A percentile compares a stretch with the other conserved stretches of the same genome.
Evolutionary conservation across 2,113 vertebrate genomes (phyloP).

Genomic region (Polyodon spathula): DNA sequence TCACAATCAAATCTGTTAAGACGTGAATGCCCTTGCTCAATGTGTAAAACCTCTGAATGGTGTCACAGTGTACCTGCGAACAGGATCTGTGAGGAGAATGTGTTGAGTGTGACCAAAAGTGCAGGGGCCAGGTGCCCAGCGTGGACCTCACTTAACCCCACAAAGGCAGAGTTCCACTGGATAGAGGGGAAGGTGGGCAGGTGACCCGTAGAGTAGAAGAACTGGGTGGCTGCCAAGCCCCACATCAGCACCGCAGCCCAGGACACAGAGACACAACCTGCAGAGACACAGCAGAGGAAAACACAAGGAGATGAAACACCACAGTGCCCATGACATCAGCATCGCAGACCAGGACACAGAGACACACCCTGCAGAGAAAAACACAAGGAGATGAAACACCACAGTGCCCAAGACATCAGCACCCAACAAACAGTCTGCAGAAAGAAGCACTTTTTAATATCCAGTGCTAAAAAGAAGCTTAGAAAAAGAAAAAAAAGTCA

Average conservation of each 20-base stretch:
- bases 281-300: neutral
- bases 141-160: slow-evolving; percentile 84
- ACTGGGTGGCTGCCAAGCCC: slow-evolving; percentile 81
- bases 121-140: slow-evolving; percentile 68
- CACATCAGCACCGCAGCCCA: slow-evolving; percentile 81
- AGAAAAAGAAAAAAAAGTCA: too few relatives aligned
- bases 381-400: neutral
- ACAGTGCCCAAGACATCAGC: too few relatives aligned
- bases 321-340: too few relatives aligned
- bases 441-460: too few relatives aligned
- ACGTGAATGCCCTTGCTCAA: too few relatives aligned
- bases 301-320: neutral
- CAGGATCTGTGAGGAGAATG: slow-evolving; percentile 85
- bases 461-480: too few relatives aligned
- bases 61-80: slow-evolving; percentile 97
- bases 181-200: slow-evolving; percentile 89
- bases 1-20: too few relatives aligned
- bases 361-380: slow-evolving; percentile 46
- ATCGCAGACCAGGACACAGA: neutral
- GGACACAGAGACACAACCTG: slow-evolving; percentile 71
- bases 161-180: slow-evolving; percentile 92
- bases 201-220: slow-evolving; percentile 93
- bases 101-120: slow-evolving; percentile 83
- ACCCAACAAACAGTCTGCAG: too few relatives aligned
- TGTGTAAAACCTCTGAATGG: too few relatives aligned